Conservation (phyloP, 2,888 invertebrate species). For the Piscicola geometra region DNA sequence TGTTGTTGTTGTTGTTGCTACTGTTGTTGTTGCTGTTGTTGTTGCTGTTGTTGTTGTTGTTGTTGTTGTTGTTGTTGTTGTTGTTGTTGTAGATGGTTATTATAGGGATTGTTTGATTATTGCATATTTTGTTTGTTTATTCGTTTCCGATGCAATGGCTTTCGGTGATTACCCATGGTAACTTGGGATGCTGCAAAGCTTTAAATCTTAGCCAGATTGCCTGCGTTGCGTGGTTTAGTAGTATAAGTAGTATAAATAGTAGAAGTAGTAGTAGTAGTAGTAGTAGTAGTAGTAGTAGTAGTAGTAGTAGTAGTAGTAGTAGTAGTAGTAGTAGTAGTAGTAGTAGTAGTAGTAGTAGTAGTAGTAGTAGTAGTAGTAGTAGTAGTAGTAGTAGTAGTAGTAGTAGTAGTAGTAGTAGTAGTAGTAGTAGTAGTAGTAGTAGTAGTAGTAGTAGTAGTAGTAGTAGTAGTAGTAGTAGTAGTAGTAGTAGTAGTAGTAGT, state of each 20-base stretch:
- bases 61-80: background rate
- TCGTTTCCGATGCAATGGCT: too few relatives aligned
- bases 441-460: constrained; percentile 3
- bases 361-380: background rate
- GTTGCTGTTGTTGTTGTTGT: background rate
- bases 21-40: background rate
- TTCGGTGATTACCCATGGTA: too few relatives aligned
- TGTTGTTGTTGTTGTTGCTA: background rate
- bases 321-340: constrained; percentile 3
- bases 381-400: background rate
- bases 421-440: constrained; percentile 3
- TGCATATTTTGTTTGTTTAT: too few relatives aligned
- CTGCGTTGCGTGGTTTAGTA: too few relatives aligned
- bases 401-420: constrained; percentile 2
- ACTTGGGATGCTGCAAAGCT: too few relatives aligned
- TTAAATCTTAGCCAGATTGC: too few relatives aligned
- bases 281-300: constrained; percentile 2
- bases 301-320: constrained; percentile 3
- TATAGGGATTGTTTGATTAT: background rate
- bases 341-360: constrained; percentile 2
- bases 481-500: constrained; percentile 3
- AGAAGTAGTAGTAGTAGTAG: constrained; percentile 1
- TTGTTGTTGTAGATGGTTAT: background rate
- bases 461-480: constrained; percentile 2
- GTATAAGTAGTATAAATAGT: too few relatives aligned